Evolutionary conservation across 64 coral and sea anemone species (phyloP).

Genomic region (Hydrozoanthus tunicans): DNA sequence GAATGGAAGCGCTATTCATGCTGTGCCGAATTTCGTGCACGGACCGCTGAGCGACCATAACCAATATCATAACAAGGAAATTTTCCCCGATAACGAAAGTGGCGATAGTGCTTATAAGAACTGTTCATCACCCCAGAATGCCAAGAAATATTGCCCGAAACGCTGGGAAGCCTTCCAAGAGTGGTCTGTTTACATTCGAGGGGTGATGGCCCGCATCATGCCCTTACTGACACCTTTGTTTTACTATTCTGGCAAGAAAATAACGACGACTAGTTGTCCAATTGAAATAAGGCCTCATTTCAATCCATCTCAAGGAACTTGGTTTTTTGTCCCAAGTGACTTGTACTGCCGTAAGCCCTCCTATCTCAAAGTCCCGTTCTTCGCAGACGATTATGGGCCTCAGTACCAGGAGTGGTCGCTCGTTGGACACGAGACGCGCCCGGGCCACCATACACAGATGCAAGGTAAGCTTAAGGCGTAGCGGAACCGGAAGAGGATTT

Average conservation of each 20-base stretch:
- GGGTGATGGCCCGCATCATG: conserved; percentile 66
- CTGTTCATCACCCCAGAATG: conserved; percentile 40
- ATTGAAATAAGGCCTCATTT: conserved; percentile 74
- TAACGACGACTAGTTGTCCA: conserved; percentile 73
- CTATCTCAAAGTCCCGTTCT: conserved; percentile 82
- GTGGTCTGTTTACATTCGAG: conserved; percentile 65
- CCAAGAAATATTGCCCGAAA: conserved; percentile 69
- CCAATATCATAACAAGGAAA: conserved; percentile 67
- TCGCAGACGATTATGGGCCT: conserved; percentile 73
- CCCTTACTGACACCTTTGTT: conserved; percentile 75
- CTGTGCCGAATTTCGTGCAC: conserved; percentile 52
- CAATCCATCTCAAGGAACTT: conserved; percentile 84
- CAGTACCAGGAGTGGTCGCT: conserved; percentile 96
- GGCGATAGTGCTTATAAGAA: conserved; percentile 63
- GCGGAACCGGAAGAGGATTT: not conserved
- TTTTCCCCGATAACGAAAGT: conserved; percentile 83
- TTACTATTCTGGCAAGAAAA: conserved; percentile 77
- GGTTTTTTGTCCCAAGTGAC: conserved; percentile 72
- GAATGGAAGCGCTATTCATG: conserved; percentile 7
- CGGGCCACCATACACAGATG: conserved; percentile 89
- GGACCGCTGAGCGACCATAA: not conserved
- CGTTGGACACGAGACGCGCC: conserved; percentile 77
- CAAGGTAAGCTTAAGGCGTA: conserved; percentile 73
- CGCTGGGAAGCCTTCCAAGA: conserved; percentile 79
- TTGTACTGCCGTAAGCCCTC: conserved; percentile 47